Percentiles rank a stretch among this genome's conserved stretches.
phyloP scores from a whole-genome alignment of 2,797 vertebrate species.

The Myripristis murdjan region DNA sequence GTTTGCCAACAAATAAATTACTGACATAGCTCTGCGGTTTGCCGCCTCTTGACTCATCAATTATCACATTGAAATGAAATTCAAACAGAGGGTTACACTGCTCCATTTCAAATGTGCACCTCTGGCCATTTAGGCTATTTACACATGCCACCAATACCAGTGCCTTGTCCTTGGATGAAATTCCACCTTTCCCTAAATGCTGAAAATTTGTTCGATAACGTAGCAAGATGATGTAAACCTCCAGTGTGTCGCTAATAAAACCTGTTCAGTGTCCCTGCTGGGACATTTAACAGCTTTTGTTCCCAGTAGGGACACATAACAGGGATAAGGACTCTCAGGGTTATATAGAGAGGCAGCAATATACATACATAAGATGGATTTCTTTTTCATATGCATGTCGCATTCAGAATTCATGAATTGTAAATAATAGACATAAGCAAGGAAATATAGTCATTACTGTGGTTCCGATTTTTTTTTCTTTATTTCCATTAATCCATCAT shows the following conservation, averaged over 20 bases:
- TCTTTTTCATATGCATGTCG: neutral
- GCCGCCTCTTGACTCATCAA: conserved; percentile 61
- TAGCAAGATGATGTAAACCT: no score
- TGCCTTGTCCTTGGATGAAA: conserved; percentile 13
- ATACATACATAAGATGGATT: neutral
- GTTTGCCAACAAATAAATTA: conserved; percentile 99
- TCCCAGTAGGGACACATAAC: no score
- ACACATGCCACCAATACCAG: neutral
- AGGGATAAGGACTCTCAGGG: neutral
- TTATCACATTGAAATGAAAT: conserved; percentile 32
- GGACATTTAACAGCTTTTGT: no score
- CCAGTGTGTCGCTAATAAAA: neutral
- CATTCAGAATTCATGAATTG: no score
- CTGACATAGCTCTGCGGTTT: conserved; percentile 92
- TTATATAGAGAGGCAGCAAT: neutral
- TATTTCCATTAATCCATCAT: neutral
- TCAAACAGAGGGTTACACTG: conserved; percentile 24
- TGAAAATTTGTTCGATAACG: no score
- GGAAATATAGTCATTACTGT: neutral
- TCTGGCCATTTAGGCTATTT: conserved; percentile 11
- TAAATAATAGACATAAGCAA: no score
- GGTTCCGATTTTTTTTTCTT: neutral
- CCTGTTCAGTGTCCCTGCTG: no score
- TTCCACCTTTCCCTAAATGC: neutral
- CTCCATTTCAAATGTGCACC: conserved; percentile 37